Conservation (phyloP, 2,888 invertebrate species). For the Adineta ricciae region DNA sequence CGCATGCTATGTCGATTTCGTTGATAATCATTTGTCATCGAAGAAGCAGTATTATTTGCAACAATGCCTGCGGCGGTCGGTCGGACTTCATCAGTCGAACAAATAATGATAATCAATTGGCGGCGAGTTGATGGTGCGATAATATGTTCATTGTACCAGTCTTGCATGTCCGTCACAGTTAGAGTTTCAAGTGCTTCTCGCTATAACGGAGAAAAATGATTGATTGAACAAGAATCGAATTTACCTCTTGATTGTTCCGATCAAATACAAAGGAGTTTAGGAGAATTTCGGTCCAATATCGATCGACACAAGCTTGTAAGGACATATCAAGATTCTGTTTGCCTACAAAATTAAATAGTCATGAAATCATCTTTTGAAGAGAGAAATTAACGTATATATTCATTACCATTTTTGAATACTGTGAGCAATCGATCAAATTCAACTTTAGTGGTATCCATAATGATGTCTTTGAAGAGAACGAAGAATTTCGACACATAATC, state of each 20-base stretch:
- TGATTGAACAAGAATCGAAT: background rate
- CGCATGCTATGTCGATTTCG: background rate
- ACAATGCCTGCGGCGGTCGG: background rate
- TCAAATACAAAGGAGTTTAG: background rate
- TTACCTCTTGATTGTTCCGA: background rate
- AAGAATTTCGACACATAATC: background rate
- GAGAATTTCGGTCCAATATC: constrained; percentile 18
- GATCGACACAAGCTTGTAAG: background rate
- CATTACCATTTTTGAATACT: background rate
- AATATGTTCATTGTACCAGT: background rate
- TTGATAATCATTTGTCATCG: background rate
- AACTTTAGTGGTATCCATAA: background rate
- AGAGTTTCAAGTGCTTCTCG: background rate
- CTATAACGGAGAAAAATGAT: background rate
- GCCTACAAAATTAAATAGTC: background rate
- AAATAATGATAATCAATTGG: background rate
- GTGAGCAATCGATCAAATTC: background rate
- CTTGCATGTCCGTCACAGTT: background rate
- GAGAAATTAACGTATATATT: background rate
- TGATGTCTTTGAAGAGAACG: background rate
- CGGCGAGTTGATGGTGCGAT: background rate
- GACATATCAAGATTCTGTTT: background rate
- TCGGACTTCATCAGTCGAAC: background rate
- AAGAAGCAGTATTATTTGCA: background rate
- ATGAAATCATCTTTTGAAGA: background rate